Evolutionary conservation across 1,140 invertebrate species (phyloP), one percentile per base, ranked within the genome.

Genomic region (Drosophila bipectinata): DNA sequence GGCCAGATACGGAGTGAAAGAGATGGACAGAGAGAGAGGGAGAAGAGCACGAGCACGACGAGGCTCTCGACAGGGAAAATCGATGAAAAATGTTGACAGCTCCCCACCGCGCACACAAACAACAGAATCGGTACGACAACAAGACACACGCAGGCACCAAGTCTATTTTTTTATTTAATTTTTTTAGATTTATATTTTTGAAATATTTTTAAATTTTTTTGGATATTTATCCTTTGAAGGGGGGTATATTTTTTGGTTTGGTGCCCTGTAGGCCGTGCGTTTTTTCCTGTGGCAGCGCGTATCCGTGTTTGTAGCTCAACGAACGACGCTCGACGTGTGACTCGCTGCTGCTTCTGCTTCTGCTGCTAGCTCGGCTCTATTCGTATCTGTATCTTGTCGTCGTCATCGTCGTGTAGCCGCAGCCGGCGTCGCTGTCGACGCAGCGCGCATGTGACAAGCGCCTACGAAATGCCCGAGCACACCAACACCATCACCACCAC

Each of bases 71-170:
- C 69, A 62, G 57, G 71, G 71, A 76, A 76, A 76, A 76, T 76
- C 73, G 73, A 76, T 76, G 72, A 61, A 76, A 76, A 76, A 61
- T 76, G 73, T 76, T 76, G 73, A 76, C 73, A 76, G 62, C 62
- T 56, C 62, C 53, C 41, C 51, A 34, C 52, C 53, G 54, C 62
- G 44, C 53, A 59, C 71, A 66, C 53, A 74, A 68, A 69, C 61
- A 62, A 47, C 49, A 34, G 18, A 57, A 62, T 41, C 53, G 54
- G 53, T 41, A 62, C 62, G 68, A 69, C 63, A 56, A 64, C 49
- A 62, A 62, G 52, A 69, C 51, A 49, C 67, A 69, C 66, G 57
- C 28, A 34, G 51, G 51, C 51, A 48, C 45, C 52, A 39, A 44
- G 51, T 44, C 30, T 30, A 61, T 47, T 47, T 30, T 51, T 24